Evolutionary conservation across 2,113 vertebrate species (phyloP).

Genomic region (Eubucco bourcierii): DNA sequence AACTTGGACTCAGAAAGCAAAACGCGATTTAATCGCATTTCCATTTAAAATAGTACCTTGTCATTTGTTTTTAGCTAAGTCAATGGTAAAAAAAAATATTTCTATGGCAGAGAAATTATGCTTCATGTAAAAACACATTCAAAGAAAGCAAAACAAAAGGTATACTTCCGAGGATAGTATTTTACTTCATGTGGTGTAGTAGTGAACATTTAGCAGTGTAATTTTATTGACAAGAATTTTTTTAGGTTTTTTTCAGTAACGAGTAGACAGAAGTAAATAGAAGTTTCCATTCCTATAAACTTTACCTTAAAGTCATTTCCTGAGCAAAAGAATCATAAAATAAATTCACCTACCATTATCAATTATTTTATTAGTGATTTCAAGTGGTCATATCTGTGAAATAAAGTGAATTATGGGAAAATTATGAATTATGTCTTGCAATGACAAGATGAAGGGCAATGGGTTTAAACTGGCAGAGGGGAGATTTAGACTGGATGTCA

Average conservation of each 20-base stretch:
- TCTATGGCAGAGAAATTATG: neutral
- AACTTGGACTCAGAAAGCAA: neutral
- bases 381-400: neutral
- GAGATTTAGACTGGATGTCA: too few species aligned
- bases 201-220: neutral
- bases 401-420: neutral
- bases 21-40: neutral
- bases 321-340: neutral
- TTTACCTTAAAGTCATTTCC: neutral
- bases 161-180: neutral
- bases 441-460: too few species aligned
- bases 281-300: fast-evolving
- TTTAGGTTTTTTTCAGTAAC: neutral
- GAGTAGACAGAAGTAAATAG: neutral
- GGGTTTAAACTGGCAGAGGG: too few species aligned
- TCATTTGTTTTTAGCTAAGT: neutral
- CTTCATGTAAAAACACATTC: neutral
- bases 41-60: neutral
- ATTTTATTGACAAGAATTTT: neutral
- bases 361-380: neutral
- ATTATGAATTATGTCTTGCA: too few species aligned
- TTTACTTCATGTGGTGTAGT: neutral
- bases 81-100: neutral
- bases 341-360: neutral
- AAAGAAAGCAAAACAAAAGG: neutral